These are phyloP conservation scores for Anniella stebbinsi DNA, from an alignment of 2,797 vertebrate genomes.

Conservation along the genomic window DNA sequence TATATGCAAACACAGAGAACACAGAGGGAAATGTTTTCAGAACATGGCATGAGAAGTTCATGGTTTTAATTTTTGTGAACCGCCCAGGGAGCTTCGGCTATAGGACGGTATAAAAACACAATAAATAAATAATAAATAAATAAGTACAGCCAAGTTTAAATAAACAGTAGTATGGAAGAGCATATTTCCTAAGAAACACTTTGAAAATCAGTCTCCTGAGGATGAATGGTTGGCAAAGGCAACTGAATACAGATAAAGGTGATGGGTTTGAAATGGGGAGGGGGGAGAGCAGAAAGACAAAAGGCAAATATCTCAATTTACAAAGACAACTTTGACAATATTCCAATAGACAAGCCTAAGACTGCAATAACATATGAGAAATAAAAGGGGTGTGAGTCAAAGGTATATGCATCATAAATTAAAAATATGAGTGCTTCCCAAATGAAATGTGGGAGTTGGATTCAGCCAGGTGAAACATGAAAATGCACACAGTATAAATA, in stretches of 20 bases:
- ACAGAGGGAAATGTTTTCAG: rapidly evolving
- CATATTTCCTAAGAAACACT: background rate
- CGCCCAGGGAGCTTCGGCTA: too few relatives aligned
- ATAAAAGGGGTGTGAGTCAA: background rate
- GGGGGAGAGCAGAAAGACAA: background rate
- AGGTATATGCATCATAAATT: slow-evolving; percentile 13
- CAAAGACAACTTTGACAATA: background rate
- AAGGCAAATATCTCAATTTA: background rate
- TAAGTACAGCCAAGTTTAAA: background rate
- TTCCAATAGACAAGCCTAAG: slow-evolving; percentile 7
- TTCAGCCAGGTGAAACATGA: background rate
- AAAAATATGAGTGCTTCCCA: slow-evolving; percentile 20
- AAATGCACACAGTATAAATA: slow-evolving; percentile 5
- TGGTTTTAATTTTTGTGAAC: too few relatives aligned
- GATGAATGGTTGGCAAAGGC: background rate
- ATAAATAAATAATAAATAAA: too few relatives aligned
- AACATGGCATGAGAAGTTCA: background rate
- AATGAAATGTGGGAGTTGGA: slow-evolving; percentile 13
- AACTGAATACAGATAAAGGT: slow-evolving; percentile 22
- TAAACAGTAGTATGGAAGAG: background rate
- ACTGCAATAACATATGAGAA: background rate
- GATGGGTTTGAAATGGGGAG: slow-evolving; percentile 37
- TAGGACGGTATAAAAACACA: too few relatives aligned
- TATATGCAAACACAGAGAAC: background rate
- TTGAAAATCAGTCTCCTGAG: background rate